phyloP scores from a whole-genome alignment of 2,797 vertebrate species.

The Ctenosaura bakeri region DNA sequence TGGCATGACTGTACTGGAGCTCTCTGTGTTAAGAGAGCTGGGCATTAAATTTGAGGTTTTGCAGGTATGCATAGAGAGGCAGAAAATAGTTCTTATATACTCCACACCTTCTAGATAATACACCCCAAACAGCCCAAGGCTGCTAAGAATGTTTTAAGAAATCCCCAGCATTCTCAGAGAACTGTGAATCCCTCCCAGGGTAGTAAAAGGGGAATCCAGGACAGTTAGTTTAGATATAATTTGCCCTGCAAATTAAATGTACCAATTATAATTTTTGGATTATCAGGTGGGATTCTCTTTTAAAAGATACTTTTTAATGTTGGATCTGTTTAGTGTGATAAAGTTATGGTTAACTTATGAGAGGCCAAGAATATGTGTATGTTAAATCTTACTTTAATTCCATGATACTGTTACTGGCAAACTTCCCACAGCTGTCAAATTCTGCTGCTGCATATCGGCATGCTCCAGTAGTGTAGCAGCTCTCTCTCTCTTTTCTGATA shows the following conservation, averaged over 20 bases:
- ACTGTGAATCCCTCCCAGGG: background rate
- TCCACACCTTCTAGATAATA: background rate
- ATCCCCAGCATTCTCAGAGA: conserved; percentile 4
- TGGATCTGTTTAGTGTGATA: background rate
- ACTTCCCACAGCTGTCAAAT: background rate
- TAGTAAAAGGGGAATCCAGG: background rate
- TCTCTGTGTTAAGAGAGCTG: background rate
- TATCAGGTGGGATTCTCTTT: too few relatives aligned
- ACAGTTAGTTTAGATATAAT: background rate
- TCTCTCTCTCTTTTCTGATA: background rate
- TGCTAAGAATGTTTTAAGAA: background rate
- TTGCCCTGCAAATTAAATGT: background rate
- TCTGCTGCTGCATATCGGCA: background rate
- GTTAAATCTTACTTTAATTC: background rate
- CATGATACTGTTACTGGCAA: background rate
- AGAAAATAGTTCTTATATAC: background rate
- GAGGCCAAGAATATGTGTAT: background rate
- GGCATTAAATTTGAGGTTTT: background rate
- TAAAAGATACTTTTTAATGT: background rate
- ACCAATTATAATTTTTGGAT: background rate
- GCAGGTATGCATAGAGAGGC: background rate
- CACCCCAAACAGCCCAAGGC: background rate
- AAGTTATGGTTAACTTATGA: background rate
- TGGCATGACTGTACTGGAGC: background rate
- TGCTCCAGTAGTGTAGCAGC: background rate